Evolutionary conservation across 2,113 vertebrate species (phyloP), one percentile per base, ranked within the genome.

Genomic region (Brachyhypopomus occidentalis): DNA sequence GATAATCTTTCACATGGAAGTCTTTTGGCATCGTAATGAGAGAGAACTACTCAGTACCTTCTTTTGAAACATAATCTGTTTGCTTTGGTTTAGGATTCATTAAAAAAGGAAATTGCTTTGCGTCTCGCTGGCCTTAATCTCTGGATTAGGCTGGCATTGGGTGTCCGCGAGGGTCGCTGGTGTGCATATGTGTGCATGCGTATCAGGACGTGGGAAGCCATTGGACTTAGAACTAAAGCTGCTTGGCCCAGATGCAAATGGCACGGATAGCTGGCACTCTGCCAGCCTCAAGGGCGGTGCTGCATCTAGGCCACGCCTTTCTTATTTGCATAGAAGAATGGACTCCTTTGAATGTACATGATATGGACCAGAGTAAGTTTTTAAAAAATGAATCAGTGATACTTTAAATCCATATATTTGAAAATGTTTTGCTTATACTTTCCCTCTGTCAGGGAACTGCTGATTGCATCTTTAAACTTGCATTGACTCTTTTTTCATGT

Each of bases 211-310:
- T 77, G 83, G 78, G 85, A 82, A 85, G 85, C 84, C 76, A 75
- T 66, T 6, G 86, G 88, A 85, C 90, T 93, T 91, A 93, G 88
- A 89, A 75, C 88, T 91, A 93, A 93, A 94, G 91, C 93, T 85
- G 92, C 91, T 93, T 93, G 90, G 87, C 89, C 81, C 88, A 87
- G 91, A 93, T 92, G 88, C 91, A 88, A 88, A 92, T 85, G 86
- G 86, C 85, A 90, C 88, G 88, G n/a, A n/a, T n/a, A n/a, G n/a
- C 87, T 77, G 90, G 90, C 89, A 80, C 79, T 81, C 86, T 90
- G 90, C 91, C 90, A 92, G 89, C 92, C 90, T 78, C 85, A 87
- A 86, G 83, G 83, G 78, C 66, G 72, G 72, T 48, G 52, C 66
- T 83, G 82, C 72, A 69, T 79, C 48, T 79, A 60, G 82, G 69